Percentiles rank a stretch among this genome's conserved stretches.
phyloP scores from a whole-genome alignment of 2,888 invertebrate genomes.

The Elgonia sp. region DNA sequence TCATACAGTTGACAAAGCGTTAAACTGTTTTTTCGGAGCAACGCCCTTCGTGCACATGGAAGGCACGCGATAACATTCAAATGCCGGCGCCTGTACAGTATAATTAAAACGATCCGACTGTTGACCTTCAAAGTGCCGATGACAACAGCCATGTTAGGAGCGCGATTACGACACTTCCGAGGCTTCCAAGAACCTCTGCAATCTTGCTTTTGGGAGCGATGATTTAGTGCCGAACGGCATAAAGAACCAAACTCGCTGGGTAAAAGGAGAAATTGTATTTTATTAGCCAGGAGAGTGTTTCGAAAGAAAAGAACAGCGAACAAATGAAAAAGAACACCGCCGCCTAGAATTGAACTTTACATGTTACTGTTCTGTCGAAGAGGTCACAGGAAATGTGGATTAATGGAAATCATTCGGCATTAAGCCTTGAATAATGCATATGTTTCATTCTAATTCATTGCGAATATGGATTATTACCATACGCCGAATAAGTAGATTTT shows the following conservation, averaged over 20 bases:
- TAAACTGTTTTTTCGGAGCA: slow-evolving; percentile 56
- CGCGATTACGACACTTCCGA: slow-evolving; percentile 70
- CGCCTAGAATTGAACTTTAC: slow-evolving; percentile 9
- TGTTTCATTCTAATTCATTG: slow-evolving; percentile 42
- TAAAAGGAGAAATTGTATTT: slow-evolving; percentile 55
- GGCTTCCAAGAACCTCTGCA: slow-evolving; percentile 63
- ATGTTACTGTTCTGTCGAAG: slow-evolving; percentile 29
- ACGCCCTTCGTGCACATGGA: slow-evolving; percentile 76
- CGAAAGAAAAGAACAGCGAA: slow-evolving; percentile 7
- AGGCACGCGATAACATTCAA: slow-evolving; percentile 78
- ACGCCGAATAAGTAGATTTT: slow-evolving; percentile 12
- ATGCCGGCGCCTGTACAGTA: slow-evolving; percentile 66
- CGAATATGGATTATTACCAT: slow-evolving; percentile 42
- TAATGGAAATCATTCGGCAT: slow-evolving; percentile 44
- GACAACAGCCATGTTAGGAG: slow-evolving; percentile 64
- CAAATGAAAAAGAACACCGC: slow-evolving; percentile 7
- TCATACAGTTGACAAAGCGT: slow-evolving; percentile 48
- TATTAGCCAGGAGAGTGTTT: slow-evolving; percentile 11
- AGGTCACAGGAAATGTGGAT: slow-evolving; percentile 62
- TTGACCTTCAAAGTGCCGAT: slow-evolving; percentile 71
- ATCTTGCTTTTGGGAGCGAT: slow-evolving; percentile 49
- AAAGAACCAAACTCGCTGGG: slow-evolving; percentile 7
- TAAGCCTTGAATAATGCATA: slow-evolving; percentile 52
- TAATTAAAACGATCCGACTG: slow-evolving; percentile 71
- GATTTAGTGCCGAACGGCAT: slow-evolving; percentile 55